Evolutionary conservation across 2,888 invertebrate species (phyloP).

Genomic region (Emmelina monodactyla): DNA sequence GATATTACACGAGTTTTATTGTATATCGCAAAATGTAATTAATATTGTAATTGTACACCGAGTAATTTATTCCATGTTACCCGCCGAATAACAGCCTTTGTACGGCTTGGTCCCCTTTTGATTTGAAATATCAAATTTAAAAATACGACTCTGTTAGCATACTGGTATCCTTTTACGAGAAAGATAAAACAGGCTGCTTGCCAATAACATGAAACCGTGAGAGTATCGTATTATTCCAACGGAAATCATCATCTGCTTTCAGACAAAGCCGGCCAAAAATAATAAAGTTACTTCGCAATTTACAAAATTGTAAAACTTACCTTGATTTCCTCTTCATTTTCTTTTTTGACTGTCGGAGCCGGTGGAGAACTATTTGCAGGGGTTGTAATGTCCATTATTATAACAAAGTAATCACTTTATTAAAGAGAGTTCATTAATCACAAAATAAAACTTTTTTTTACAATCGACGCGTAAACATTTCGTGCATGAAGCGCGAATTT

Average conservation of each 20-base stretch:
- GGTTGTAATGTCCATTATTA: constrained; percentile 60
- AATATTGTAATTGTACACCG: constrained; percentile 57
- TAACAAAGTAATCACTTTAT: constrained; percentile 13
- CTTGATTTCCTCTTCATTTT: constrained; percentile 80
- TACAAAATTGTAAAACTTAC: constrained; percentile 33
- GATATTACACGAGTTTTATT: constrained; percentile 66
- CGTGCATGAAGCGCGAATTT: constrained; percentile 35
- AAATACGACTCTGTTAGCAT: constrained; percentile 47
- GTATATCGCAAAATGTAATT: constrained; percentile 63
- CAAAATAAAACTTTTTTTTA: constrained; percentile 15
- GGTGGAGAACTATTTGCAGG: constrained; percentile 31
- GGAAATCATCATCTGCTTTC: constrained; percentile 41
- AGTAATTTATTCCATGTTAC: constrained; percentile 50
- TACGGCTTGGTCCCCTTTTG: constrained; percentile 27
- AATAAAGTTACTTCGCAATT: background rate
- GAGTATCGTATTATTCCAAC: constrained; percentile 42
- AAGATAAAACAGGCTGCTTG: constrained; percentile 48
- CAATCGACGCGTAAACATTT: constrained; percentile 24
- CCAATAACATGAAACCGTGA: constrained; percentile 47
- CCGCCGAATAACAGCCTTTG: constrained; percentile 36
- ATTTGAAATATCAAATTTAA: constrained; percentile 53
- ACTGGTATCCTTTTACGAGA: constrained; percentile 49
- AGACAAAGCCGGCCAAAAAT: background rate
- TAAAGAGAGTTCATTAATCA: too few relatives aligned
- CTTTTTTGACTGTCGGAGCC: constrained; percentile 69